Percentiles rank a stretch among this genome's conserved stretches.
phyloP scores from a whole-genome alignment of 1,140 invertebrate species.

The Aphidius ervi region DNA sequence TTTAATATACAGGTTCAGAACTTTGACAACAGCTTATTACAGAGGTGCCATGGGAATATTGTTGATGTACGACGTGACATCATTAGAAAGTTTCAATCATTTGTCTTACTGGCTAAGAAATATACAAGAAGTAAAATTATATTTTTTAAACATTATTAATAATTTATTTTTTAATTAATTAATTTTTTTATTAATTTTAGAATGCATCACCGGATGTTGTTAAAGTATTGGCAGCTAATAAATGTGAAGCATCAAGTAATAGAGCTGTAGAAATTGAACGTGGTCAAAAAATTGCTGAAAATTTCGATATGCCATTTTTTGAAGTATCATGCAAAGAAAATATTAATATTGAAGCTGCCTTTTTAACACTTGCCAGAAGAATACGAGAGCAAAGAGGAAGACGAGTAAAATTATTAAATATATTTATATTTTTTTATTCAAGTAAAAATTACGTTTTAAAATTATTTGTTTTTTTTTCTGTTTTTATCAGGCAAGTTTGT shows the following conservation, averaged over 20 bases:
- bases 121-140: conserved; percentile 71
- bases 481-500: conserved; percentile 39
- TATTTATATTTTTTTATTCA: not conserved
- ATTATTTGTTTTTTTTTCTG: not conserved
- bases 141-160: conserved; percentile 8
- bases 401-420: conserved; percentile 54
- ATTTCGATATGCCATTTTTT: conserved; percentile 88
- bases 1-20: conserved; percentile 55
- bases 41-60: conserved; percentile 83
- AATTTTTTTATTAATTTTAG: conserved; percentile 48
- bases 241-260: conserved; percentile 73
- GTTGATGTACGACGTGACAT: conserved; percentile 83
- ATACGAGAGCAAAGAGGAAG: conserved; percentile 75
- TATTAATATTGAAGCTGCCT: conserved; percentile 84
- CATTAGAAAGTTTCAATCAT: conserved; percentile 81
- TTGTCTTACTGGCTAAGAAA: conserved; percentile 82
- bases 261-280: conserved; percentile 71
- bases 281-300: conserved; percentile 83
- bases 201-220: conserved; percentile 82
- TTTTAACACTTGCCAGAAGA: conserved; percentile 75
- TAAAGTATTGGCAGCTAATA: conserved; percentile 79
- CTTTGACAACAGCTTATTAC: conserved; percentile 83
- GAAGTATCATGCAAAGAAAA: conserved; percentile 89
- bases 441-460: not conserved
- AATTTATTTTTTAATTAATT: conserved; percentile 6